Conservation (phyloP, 2,797 vertebrate genomes). For the Prionace glauca region DNA sequence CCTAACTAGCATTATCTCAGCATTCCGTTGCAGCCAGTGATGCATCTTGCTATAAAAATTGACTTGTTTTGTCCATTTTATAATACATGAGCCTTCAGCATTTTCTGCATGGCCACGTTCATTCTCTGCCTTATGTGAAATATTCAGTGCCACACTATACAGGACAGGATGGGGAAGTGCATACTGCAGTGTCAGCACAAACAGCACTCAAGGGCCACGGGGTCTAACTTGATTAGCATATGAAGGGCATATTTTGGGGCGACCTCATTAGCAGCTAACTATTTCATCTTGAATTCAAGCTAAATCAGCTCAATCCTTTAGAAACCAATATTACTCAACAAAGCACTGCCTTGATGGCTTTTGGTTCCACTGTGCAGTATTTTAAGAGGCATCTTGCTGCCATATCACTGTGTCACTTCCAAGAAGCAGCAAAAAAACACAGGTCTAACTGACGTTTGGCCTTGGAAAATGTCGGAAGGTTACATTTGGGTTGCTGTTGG, state of each 20-base stretch:
- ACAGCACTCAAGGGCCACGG: neutral
- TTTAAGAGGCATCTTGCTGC: conserved; percentile 11
- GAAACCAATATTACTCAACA: neutral
- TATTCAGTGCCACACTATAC: neutral
- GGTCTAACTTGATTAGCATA: neutral
- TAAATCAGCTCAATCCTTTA: neutral
- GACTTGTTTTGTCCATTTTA: neutral
- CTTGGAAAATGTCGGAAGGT: neutral
- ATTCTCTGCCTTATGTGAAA: neutral
- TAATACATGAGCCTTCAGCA: conserved; percentile 12
- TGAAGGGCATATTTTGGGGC: neutral
- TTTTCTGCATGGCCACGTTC: neutral
- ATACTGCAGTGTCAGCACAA: neutral
- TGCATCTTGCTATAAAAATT: neutral
- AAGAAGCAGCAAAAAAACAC: neutral
- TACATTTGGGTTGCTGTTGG: neutral
- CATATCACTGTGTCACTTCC: neutral
- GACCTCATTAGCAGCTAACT: neutral
- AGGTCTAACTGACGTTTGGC: neutral
- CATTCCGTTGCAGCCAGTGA: neutral
- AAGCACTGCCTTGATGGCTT: neutral
- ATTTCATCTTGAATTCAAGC: neutral
- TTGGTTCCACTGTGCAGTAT: neutral
- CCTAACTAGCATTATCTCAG: neutral
- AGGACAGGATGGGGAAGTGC: neutral